Evolutionary conservation across 2,888 invertebrate genomes (phyloP).

Genomic region (Philereme vetulata): DNA sequence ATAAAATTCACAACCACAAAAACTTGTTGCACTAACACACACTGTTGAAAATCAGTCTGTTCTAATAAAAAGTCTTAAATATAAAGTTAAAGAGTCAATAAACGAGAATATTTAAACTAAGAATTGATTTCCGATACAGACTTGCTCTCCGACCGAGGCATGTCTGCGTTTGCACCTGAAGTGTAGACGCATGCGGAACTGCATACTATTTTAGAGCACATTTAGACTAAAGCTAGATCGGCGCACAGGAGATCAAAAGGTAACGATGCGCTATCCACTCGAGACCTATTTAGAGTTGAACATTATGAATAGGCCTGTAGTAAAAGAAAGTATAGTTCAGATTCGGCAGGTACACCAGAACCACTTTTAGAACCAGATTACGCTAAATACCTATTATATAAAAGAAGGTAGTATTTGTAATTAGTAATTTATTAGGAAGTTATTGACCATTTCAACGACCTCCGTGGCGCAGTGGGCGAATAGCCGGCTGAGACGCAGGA

Average conservation of each 20-base stretch:
- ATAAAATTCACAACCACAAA: constrained; percentile 10
- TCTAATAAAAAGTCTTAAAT: not conserved
- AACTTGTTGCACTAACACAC: not conserved
- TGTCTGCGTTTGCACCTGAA: constrained; percentile 72
- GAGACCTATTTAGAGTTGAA: constrained; percentile 32
- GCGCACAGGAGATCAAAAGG: constrained; percentile 75
- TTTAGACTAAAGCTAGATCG: constrained; percentile 74
- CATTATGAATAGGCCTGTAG: not conserved
- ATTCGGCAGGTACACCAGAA: too few species aligned
- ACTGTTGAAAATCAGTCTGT: not conserved
- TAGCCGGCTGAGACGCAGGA: too few species aligned
- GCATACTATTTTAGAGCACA: constrained; percentile 71
- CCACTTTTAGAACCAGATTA: too few species aligned
- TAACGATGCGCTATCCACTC: constrained; percentile 54
- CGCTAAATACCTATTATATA: too few species aligned
- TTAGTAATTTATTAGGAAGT: too few species aligned
- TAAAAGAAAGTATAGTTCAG: not conserved
- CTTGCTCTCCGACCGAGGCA: constrained; percentile 50
- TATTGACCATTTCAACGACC: too few species aligned
- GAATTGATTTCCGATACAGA: constrained; percentile 21
- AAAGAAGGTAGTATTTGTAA: too few species aligned
- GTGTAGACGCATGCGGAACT: constrained; percentile 74
- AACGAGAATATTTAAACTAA: constrained; percentile 1
- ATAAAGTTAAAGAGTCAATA: not conserved
- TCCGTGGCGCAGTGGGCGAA: too few species aligned